Evolutionary conservation across 1,140 invertebrate genomes (phyloP).

Genomic region (Eufriesea mexicana): DNA sequence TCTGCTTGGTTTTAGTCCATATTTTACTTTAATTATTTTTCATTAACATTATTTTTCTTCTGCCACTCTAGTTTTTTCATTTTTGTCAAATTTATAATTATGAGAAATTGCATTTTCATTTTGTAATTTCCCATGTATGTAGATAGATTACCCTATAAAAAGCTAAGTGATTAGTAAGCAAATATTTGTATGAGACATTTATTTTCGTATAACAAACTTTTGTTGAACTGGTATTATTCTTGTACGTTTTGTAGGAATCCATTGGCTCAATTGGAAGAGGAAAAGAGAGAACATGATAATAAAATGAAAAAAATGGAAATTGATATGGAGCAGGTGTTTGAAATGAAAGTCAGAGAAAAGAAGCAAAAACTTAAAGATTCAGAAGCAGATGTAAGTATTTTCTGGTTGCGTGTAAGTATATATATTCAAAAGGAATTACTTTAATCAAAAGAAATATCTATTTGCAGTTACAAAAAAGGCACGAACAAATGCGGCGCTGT

Average conservation of each 20-base stretch:
- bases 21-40: background rate
- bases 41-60: background rate
- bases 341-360: constrained; percentile 94
- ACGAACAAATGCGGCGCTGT: constrained; percentile 87
- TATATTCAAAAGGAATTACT: background rate
- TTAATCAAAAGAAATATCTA: background rate
- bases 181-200: background rate
- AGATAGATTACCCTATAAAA: constrained; percentile 25
- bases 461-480: constrained; percentile 85
- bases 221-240: constrained; percentile 55
- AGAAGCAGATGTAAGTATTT: constrained; percentile 89
- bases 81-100: background rate
- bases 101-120: constrained; percentile 13
- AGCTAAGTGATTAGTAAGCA: background rate
- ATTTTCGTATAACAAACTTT: background rate
- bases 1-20: constrained; percentile 32
- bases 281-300: constrained; percentile 96
- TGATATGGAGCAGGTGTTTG: constrained; percentile 97
- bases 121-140: constrained; percentile 19
- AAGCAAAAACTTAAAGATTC: constrained; percentile 96
- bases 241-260: constrained; percentile 90
- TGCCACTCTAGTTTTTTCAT: background rate
- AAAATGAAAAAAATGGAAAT: constrained; percentile 98
- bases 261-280: constrained; percentile 98
- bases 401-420: background rate